phyloP scores from a whole-genome alignment of 2,888 invertebrate species.

The Nephrocerus scutellatus region DNA sequence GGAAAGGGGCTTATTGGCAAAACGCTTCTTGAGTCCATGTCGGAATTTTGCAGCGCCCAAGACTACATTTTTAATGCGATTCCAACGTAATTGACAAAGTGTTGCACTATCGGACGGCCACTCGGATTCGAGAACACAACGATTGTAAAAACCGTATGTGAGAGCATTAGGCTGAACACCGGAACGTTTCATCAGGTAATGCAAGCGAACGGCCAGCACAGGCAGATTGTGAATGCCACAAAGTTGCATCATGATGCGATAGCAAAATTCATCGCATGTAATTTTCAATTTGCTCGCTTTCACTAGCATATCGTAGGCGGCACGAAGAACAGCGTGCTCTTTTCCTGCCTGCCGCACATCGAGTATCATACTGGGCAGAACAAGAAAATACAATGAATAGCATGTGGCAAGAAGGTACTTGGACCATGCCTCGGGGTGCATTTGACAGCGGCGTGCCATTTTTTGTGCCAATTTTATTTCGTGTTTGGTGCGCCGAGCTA shows the following conservation, averaged over 20 bases:
- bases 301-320: constrained; percentile 80
- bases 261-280: constrained; percentile 94
- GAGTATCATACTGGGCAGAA: constrained; percentile 80
- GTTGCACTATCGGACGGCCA: constrained; percentile 83
- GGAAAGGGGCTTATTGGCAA: constrained; percentile 47
- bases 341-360: constrained; percentile 62
- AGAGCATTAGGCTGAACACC: constrained; percentile 95
- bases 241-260: constrained; percentile 96
- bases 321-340: constrained; percentile 66
- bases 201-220: constrained; percentile 83
- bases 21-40: constrained; percentile 62
- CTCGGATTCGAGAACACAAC: constrained; percentile 85
- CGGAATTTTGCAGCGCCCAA: constrained; percentile 85
- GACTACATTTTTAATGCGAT: constrained; percentile 85
- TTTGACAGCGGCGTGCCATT: constrained; percentile 54
- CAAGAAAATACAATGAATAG: constrained; percentile 92
- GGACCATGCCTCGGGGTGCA: constrained; percentile 84
- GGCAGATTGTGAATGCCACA: constrained; percentile 94
- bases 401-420: constrained; percentile 81
- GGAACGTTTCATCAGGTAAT: constrained; percentile 86
- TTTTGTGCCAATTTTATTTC: constrained; percentile 88
- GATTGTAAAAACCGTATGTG: constrained; percentile 82
- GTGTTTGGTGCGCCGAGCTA: constrained; percentile 89
- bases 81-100: constrained; percentile 78
- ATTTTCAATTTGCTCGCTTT: constrained; percentile 79